Percentiles rank a stretch among this genome's conserved stretches.
These are phyloP conservation scores for Isoperla grammatica DNA, from an alignment of 2,888 invertebrate species.

Conservation along the genomic window DNA sequence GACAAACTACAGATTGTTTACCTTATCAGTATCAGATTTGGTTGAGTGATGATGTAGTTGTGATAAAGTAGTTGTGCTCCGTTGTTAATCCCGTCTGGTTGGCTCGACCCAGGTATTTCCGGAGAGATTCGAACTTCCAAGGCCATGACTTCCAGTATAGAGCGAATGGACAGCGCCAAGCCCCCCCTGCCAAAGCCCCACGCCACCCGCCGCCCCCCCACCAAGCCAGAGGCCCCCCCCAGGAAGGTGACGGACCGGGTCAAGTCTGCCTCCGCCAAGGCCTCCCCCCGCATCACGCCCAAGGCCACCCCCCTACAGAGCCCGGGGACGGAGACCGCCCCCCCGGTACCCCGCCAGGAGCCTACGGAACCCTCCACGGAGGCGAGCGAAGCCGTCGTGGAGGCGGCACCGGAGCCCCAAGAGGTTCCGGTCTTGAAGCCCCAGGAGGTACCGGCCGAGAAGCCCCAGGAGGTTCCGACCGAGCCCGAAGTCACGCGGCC, in stretches of 20 bases:
- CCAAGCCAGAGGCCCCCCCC: slow-evolving; percentile 24
- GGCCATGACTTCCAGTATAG: slow-evolving; percentile 13
- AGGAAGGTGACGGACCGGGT: slow-evolving; percentile 20
- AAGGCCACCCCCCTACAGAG: slow-evolving; percentile 53
- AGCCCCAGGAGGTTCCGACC: slow-evolving; percentile 43
- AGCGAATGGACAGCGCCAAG: slow-evolving; percentile 36
- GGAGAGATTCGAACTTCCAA: slow-evolving; percentile 23
- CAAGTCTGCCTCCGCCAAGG: slow-evolving; percentile 31
- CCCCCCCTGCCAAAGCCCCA: slow-evolving; percentile 56
- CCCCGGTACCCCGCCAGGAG: slow-evolving; percentile 34
- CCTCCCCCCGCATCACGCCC: slow-evolving; percentile 46
- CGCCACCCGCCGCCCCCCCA: slow-evolving; percentile 38
- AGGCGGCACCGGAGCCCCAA: neutral
- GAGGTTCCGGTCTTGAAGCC: neutral
- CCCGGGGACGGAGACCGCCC: slow-evolving; percentile 46
- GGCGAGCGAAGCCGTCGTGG: slow-evolving; percentile 8
- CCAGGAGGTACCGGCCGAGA: slow-evolving; percentile 43
- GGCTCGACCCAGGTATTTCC: slow-evolving; percentile 19
- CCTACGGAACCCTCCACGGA: slow-evolving; percentile 12
- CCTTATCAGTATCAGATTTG: too few species aligned
- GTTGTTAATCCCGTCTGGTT: too few species aligned
- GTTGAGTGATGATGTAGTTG: too few species aligned
- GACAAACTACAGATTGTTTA: too few species aligned
- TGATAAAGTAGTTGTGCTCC: too few species aligned
- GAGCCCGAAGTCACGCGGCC: slow-evolving; percentile 37